Conservation (phyloP, 23 tunicate species). For the Phallusia fumigata region DNA sequence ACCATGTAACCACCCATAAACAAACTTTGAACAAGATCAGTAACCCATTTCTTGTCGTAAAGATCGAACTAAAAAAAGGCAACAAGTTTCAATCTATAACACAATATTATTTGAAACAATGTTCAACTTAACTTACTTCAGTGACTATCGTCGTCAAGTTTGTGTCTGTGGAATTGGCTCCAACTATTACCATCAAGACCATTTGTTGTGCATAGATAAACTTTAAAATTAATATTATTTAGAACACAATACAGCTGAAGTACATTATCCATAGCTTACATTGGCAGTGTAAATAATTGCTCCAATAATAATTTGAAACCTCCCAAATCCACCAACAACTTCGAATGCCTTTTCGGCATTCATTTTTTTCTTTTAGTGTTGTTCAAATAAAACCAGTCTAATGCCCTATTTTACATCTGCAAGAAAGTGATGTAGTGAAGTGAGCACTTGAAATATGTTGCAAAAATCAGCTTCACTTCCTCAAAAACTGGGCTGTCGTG, state of each 20-base stretch:
- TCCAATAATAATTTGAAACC: conserved; percentile 37
- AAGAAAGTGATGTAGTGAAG: too few relatives aligned
- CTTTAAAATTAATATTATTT: conserved; percentile 25
- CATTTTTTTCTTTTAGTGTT: too few relatives aligned
- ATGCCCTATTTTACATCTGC: too few relatives aligned
- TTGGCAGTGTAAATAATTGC: not conserved
- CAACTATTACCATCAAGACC: conserved; percentile 86
- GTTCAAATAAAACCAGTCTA: too few relatives aligned
- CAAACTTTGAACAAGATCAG: conserved; percentile 58
- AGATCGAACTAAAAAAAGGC: conserved; percentile 57
- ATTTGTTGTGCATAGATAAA: conserved; percentile 57
- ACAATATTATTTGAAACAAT: too few relatives aligned
- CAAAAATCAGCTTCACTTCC: too few relatives aligned
- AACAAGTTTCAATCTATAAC: not conserved
- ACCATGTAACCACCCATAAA: conserved; percentile 73
- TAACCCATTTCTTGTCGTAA: conserved; percentile 59
- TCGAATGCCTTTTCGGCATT: conserved; percentile 81
- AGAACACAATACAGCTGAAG: not conserved
- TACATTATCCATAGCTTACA: too few relatives aligned
- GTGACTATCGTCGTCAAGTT: conserved; percentile 86
- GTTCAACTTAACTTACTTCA: conserved; percentile 33
- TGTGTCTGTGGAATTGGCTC: conserved; percentile 72
- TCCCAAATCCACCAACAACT: conserved; percentile 61
- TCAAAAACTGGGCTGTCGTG: too few relatives aligned
- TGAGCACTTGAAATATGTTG: too few relatives aligned